Percentiles rank a stretch among this genome's conserved stretches.
These are phyloP conservation scores for Siphonodentalium dalli DNA, from an alignment of 2,888 invertebrate species.

Conservation along the genomic window DNA sequence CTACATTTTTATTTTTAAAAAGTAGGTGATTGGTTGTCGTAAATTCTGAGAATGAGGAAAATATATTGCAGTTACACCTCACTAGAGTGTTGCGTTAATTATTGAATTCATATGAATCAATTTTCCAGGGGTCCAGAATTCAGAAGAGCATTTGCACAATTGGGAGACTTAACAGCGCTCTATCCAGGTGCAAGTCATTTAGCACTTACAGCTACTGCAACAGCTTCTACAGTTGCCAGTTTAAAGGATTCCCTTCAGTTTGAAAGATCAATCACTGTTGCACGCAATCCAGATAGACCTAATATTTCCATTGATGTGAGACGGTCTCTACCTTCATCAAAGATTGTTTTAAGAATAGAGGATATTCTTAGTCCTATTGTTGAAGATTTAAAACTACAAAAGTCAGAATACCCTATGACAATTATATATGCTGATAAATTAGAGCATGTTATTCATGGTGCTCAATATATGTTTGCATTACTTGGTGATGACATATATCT, in stretches of 20 bases:
- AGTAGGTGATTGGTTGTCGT: no score
- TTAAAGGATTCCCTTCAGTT: conserved; percentile 15
- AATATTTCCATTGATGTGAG: conserved; percentile 16
- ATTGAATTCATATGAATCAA: no score
- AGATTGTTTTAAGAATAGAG: conserved; percentile 17
- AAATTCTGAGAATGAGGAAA: no score
- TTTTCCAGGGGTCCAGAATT: conserved; percentile 26
- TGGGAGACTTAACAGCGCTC: conserved; percentile 20
- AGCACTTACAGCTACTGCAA: conserved; percentile 33
- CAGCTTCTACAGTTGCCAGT: conserved; percentile 17
- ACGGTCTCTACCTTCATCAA: conserved; percentile 8
- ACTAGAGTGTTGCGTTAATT: no score
- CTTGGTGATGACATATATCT: conserved; percentile 14
- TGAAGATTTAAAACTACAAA: conserved; percentile 2
- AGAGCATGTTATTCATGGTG: conserved; percentile 21
- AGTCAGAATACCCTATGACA: conserved; percentile 13
- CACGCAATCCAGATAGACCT: conserved; percentile 16
- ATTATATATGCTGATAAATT: conserved; percentile 22
- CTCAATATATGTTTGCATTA: conserved; percentile 17
- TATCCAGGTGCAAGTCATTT: conserved; percentile 15
- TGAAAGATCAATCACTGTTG: conserved; percentile 1
- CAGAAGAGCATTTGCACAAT: conserved; percentile 12
- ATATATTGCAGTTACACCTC: no score
- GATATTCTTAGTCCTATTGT: conserved; percentile 12
- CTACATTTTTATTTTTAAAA: no score